Evolutionary conservation across 1,140 invertebrate species (phyloP), one percentile per base, ranked within the genome.

Genomic region (Hypsibius dujardini): DNA sequence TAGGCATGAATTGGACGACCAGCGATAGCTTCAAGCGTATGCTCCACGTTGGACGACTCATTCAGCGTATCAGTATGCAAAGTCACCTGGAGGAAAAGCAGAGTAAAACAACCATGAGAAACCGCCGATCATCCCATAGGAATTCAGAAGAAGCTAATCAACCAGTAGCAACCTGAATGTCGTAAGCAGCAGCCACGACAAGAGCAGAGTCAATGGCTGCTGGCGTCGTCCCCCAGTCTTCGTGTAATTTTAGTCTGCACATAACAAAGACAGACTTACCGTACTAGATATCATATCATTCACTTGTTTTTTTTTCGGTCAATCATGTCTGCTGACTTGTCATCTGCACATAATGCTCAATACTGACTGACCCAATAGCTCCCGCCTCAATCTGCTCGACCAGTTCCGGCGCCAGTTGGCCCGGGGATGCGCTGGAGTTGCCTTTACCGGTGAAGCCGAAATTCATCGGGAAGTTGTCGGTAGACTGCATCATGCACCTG

Each of bases 61-160:
- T 81, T 80, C 42, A 80, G 73, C 1, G 79, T 80, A 70, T 81
- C 80, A 1, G 79, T 80, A 70, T 81, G 79, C 67, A 81, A 77
- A 70, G 79, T 78, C 1, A 79, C 74, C 78, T 79, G 70, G 1
- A 72, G 70, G 59, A 47, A 46, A 70, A 12, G 2, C 14, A 3
- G 14, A 71, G n/a, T 70, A 14, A n/a, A n/a, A n/a, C n/a, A n/a
- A n/a, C n/a, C n/a, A n/a, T n/a, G n/a, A n/a, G n/a, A n/a, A n/a
- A n/a, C n/a, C n/a, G n/a, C n/a, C n/a, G n/a, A n/a, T n/a, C n/a
- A n/a, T n/a, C n/a, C n/a, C n/a, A n/a, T n/a, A n/a, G n/a, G n/a
- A n/a, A n/a, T n/a, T n/a, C n/a, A n/a, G n/a, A n/a, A n/a, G n/a
- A n/a, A n/a, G n/a, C n/a, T n/a, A n/a, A n/a, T n/a, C 45, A 1